A percentile compares a stretch with the other conserved stretches of the same genome.
These are phyloP conservation scores for Lasioglossum villosulum DNA, from an alignment of 2,888 invertebrate genomes.

Conservation along the genomic window DNA sequence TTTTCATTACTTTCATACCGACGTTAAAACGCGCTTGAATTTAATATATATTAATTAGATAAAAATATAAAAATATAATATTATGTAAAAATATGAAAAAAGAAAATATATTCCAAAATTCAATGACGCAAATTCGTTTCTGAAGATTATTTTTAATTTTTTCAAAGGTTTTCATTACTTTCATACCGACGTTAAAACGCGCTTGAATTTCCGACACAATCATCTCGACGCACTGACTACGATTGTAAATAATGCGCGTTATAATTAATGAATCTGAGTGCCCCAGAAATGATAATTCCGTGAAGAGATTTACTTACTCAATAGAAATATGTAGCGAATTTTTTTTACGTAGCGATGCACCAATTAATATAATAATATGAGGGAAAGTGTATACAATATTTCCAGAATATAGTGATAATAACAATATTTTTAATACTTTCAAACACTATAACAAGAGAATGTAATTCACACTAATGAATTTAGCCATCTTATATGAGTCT, in stretches of 20 bases:
- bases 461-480: not conserved
- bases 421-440: not conserved
- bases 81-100: no score
- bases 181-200: not conserved
- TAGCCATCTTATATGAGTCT: not conserved
- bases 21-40: no score
- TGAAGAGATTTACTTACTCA: not conserved
- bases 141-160: not conserved
- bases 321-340: not conserved
- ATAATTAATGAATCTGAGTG: not conserved
- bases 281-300: conserved; percentile 3
- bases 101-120: conserved; percentile 1
- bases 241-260: not conserved
- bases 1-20: no score
- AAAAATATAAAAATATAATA: no score
- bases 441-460: not conserved
- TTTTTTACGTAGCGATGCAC: not conserved
- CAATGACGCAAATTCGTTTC: not conserved
- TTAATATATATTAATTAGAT: no score
- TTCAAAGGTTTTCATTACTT: not conserved
- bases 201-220: not conserved
- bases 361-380: not conserved
- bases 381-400: not conserved
- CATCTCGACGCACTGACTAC: not conserved
- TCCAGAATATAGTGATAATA: not conserved